These are phyloP conservation scores for Pao palembangensis DNA, from an alignment of 2,113 vertebrate genomes.

Conservation along the genomic window DNA sequence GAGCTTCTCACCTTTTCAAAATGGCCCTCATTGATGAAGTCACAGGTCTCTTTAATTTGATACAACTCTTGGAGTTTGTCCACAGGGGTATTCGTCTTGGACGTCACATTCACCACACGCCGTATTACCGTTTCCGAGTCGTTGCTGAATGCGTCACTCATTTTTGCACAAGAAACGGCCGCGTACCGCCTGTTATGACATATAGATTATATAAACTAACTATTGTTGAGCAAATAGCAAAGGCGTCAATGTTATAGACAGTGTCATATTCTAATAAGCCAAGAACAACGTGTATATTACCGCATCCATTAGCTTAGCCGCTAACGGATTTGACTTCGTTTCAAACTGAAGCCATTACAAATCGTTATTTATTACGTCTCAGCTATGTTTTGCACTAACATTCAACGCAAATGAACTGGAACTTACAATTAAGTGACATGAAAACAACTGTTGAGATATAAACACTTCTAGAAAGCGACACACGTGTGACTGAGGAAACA, in stretches of 20 bases:
- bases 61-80: conserved; percentile 60
- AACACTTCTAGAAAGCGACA: conserved; percentile 5
- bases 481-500: conserved; percentile 1
- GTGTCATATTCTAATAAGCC: background rate
- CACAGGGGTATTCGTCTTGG: conserved; percentile 6
- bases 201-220: background rate
- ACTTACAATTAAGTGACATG: background rate
- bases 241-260: too few species aligned
- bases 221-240: background rate
- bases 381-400: background rate
- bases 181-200: background rate
- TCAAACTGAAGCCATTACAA: background rate
- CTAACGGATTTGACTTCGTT: background rate
- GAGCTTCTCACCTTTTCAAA: conserved; percentile 62
- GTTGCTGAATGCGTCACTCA: conserved; percentile 73
- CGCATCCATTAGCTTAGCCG: conserved; percentile 8
- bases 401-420: background rate
- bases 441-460: background rate
- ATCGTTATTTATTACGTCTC: background rate
- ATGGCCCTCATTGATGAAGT: conserved; percentile 58
- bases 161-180: conserved; percentile 5
- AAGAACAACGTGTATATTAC: background rate
- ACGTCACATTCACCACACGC: conserved; percentile 44
- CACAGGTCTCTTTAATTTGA: conserved; percentile 66
- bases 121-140: conserved; percentile 68